phyloP scores from a whole-genome alignment of 1,140 invertebrate species.

The Brachionus calyciflorus region DNA sequence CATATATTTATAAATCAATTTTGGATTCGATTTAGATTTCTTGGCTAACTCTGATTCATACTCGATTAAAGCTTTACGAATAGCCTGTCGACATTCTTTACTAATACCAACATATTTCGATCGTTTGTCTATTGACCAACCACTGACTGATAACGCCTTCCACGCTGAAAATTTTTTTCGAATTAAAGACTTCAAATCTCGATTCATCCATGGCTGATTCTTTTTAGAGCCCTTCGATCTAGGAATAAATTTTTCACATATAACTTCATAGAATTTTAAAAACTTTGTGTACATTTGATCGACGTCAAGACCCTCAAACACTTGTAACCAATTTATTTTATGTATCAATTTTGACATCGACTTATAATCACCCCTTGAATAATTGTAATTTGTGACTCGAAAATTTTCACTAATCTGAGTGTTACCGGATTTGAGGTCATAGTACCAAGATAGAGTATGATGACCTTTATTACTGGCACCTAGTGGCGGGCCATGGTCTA shows the following conservation, averaged over 20 bases:
- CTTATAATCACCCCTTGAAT: neutral
- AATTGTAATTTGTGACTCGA: neutral
- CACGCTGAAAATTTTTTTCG: neutral
- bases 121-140: neutral
- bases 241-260: slow-evolving; percentile 11
- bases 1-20: neutral
- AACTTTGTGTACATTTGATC: neutral
- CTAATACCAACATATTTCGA: neutral
- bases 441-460: neutral
- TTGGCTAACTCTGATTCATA: neutral
- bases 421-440: neutral
- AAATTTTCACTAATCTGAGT: neutral
- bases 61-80: neutral
- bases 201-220: neutral
- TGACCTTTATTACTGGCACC: neutral
- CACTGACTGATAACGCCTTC: neutral
- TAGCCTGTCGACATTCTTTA: neutral
- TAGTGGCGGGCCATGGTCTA: neutral
- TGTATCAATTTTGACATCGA: neutral
- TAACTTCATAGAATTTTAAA: neutral
- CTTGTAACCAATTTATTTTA: neutral
- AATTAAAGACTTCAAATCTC: neutral
- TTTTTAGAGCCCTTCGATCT: neutral
- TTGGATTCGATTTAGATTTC: neutral
- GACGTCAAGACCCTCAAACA: neutral